Evolutionary conservation across 2,888 invertebrate genomes (phyloP), one percentile per base, ranked within the genome.

Genomic region (Laothoe populi): DNA sequence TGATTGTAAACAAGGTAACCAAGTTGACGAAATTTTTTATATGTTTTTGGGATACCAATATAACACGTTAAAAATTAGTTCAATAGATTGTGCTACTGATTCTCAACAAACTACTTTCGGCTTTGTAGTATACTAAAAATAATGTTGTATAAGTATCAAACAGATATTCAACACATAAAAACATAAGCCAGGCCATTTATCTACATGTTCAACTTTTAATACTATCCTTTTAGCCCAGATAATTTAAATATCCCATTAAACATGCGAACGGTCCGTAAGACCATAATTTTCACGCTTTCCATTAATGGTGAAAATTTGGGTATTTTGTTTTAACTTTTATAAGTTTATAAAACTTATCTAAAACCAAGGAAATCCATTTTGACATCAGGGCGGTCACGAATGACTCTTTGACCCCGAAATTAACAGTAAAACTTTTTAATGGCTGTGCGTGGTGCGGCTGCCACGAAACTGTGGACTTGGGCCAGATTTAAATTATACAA

Each of bases 381-480:
- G 81, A 77, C 85, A 78, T 86, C 83, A 83, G 84, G 48, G 77
- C 76, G 77, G 81, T 80, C 82, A 83, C 83, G 83, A 86, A 87
- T 77, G 77, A 80, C 80, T 73, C 76, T 84, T 81, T 83, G 83
- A 84, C 83, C 83, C 81, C 77, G 74, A 86, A 88, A 88, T 88
- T 88, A 87, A 83, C 81, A 79, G 83, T 84, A 85, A 79, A 88
- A 90, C 84, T 89, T 90, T 89, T 86, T 88, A 88, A 89, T 87
- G 86, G 83, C 75, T 74, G 53, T 53, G 53, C 53, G 53, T 53
- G 31, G 31, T 10, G 53, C 19, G 11, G 11, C 16, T 35, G 21
- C 10, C 31, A 21, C 53, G 19, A 21, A 49, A 57, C 62, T 65
- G 57, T 58, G 66, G 61, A 69, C 64, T 60, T 70, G 49, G 16